A percentile compares a stretch with the other conserved stretches of the same genome.
phyloP scores from a whole-genome alignment of 2,113 vertebrate genomes.

The Trachemys scripta region DNA sequence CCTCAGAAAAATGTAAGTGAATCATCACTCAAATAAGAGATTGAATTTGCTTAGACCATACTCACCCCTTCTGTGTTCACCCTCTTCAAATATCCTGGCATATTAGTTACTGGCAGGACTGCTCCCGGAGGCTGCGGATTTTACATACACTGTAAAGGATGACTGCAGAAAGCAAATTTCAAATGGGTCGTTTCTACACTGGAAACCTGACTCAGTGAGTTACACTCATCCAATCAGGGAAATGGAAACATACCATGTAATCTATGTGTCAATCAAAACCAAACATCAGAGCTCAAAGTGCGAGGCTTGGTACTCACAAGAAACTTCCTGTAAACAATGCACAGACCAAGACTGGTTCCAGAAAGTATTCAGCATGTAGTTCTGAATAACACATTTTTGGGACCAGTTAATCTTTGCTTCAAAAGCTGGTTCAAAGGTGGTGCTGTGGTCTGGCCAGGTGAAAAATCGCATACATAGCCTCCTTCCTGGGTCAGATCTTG shows the following conservation, averaged over 20 bases:
- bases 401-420: not conserved
- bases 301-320: not conserved
- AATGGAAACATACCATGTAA: not conserved
- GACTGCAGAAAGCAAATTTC: not conserved
- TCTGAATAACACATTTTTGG: not conserved
- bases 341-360: not conserved
- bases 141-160: not conserved
- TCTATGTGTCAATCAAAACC: not conserved
- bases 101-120: not conserved
- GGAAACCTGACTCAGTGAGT: fast-evolving
- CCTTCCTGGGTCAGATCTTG: not conserved
- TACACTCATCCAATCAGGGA: not conserved
- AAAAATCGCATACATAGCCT: not conserved
- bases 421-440: not conserved
- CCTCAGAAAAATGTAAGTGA: not conserved
- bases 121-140: not conserved
- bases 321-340: not conserved
- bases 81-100: fast-evolving
- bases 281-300: not conserved
- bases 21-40: not conserved
- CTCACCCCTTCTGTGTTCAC: not conserved
- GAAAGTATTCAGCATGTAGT: not conserved
- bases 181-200: not conserved
- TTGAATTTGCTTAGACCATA: not conserved
- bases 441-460: not conserved